Percentiles rank a stretch among this genome's conserved stretches.
These are phyloP conservation scores for Patella vulgata DNA, from an alignment of 1,140 invertebrate species.

Conservation along the genomic window DNA sequence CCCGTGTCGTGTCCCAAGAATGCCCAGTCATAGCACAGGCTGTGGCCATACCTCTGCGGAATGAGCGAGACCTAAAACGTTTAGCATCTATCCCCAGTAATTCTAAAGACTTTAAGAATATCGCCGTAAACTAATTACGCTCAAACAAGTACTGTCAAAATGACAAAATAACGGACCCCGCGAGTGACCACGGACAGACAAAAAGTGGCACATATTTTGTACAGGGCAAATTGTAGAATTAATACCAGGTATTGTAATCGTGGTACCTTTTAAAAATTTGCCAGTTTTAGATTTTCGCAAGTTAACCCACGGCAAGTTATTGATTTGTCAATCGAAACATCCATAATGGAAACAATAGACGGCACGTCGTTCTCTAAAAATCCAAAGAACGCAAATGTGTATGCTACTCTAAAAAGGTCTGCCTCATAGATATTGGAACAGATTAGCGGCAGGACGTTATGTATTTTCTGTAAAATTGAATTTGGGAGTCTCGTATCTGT, in stretches of 20 bases:
- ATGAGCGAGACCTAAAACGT: slow-evolving; percentile 14
- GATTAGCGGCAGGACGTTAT: neutral
- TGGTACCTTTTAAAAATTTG: slow-evolving; percentile 3
- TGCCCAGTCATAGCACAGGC: slow-evolving; percentile 5
- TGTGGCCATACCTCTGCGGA: slow-evolving; percentile 25
- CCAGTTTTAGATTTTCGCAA: slow-evolving; percentile 16
- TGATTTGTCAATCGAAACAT: neutral
- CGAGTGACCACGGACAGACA: neutral
- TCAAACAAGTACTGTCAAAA: slow-evolving; percentile 7
- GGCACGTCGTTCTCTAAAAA: slow-evolving; percentile 9
- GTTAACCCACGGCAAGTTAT: neutral
- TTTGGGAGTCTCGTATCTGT: slow-evolving; percentile 12
- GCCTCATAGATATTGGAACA: slow-evolving; percentile 16
- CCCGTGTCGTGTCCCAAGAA: neutral
- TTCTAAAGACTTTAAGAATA: slow-evolving; percentile 10
- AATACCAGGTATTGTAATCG: neutral
- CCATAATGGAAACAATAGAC: neutral
- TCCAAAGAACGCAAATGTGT: slow-evolving; percentile 20
- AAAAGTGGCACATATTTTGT: neutral
- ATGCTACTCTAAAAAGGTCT: slow-evolving; percentile 19
- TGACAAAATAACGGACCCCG: slow-evolving; percentile 5
- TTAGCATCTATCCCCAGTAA: neutral
- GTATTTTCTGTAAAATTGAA: neutral
- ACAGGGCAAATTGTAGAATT: slow-evolving; percentile 2
- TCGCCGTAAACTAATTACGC: slow-evolving; percentile 19